A percentile compares a stretch with the other conserved stretches of the same genome.
Conservation (phyloP, 2,888 invertebrate species). For the Eumacrocentrus americanus region DNA sequence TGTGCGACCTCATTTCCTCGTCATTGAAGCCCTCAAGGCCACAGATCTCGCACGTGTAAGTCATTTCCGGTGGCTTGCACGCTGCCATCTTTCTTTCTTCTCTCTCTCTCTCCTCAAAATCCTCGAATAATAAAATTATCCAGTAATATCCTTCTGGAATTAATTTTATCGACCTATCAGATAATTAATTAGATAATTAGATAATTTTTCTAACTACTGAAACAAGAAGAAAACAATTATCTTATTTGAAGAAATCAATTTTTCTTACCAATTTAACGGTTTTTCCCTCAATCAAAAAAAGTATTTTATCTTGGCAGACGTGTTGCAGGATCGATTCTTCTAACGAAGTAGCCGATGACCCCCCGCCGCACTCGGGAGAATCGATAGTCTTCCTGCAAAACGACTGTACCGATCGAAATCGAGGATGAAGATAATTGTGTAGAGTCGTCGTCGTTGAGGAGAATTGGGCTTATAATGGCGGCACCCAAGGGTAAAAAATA, state of each 20-base stretch:
- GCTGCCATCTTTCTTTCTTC: constrained; percentile 56
- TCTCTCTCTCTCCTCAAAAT: background rate
- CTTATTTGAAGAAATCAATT: too few species aligned
- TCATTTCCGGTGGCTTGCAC: constrained; percentile 66
- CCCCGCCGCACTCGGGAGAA: constrained; percentile 7
- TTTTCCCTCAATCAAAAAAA: too few species aligned
- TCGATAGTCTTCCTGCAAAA: constrained; percentile 11
- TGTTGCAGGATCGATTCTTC: background rate
- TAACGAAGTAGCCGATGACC: background rate
- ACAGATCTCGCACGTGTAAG: constrained; percentile 81
- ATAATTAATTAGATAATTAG: too few species aligned
- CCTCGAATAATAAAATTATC: background rate
- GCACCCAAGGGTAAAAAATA: background rate
- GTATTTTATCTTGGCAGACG: background rate
- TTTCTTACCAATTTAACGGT: too few species aligned
- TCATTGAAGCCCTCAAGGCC: constrained; percentile 82
- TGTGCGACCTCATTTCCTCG: constrained; percentile 80
- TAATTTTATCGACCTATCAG: too few species aligned
- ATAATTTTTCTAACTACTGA: too few species aligned
- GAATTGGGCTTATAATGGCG: background rate
- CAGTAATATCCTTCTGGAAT: too few species aligned
- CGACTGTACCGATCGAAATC: constrained; percentile 11
- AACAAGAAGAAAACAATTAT: too few species aligned
- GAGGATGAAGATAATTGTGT: background rate
- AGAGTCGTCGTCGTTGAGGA: background rate